Evolutionary conservation across 2,888 invertebrate species (phyloP).

Genomic region (Chloromyia formosa): DNA sequence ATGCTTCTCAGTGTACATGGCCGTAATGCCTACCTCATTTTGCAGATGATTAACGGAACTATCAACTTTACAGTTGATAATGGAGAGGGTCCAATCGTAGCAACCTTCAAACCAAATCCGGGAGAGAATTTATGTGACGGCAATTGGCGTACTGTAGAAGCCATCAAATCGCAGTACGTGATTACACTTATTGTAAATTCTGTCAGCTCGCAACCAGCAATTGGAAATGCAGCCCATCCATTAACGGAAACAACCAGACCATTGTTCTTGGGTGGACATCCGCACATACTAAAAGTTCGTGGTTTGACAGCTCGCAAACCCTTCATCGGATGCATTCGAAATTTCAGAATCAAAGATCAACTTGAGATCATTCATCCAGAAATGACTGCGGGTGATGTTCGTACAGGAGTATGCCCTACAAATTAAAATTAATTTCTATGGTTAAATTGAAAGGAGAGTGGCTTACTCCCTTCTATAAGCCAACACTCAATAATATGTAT

Average conservation of each 20-base stretch:
- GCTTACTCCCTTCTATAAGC: no score
- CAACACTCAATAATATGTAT: no score
- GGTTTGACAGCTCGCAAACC: constrained; percentile 77
- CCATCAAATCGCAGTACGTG: constrained; percentile 89
- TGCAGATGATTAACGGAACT: constrained; percentile 88
- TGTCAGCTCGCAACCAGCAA: constrained; percentile 75
- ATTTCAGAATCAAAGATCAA: constrained; percentile 72
- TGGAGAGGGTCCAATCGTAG: constrained; percentile 79
- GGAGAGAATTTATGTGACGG: constrained; percentile 89
- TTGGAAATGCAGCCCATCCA: constrained; percentile 71
- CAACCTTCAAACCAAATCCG: constrained; percentile 74
- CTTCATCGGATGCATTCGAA: constrained; percentile 83
- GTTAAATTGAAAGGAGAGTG: no score
- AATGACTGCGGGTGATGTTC: constrained; percentile 77
- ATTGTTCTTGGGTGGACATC: constrained; percentile 91
- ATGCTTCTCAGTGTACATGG: constrained; percentile 88
- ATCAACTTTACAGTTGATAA: constrained; percentile 84
- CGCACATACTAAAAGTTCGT: constrained; percentile 65
- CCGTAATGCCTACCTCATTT: constrained; percentile 80
- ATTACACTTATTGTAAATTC: constrained; percentile 89
- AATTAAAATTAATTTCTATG: no score
- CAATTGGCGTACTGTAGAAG: constrained; percentile 88
- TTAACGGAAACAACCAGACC: constrained; percentile 85
- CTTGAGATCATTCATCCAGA: constrained; percentile 65
- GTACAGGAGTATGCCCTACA: constrained; percentile 81